These are phyloP conservation scores for Trissolcus brochymenae DNA, from an alignment of 2,888 invertebrate species.

Conservation along the genomic window DNA sequence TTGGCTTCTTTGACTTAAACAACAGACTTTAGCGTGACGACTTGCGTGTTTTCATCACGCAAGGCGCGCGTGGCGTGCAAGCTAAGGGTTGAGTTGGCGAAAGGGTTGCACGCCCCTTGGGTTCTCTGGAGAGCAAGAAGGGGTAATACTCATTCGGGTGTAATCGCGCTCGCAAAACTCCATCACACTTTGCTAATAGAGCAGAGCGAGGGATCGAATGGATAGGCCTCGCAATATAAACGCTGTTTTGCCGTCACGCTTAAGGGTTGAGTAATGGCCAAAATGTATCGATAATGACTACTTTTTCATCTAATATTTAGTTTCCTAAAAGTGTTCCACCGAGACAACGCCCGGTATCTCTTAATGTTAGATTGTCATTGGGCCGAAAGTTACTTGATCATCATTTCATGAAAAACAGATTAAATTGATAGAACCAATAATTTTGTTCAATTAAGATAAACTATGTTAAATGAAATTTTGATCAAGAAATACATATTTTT, in stretches of 20 bases:
- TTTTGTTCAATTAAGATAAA: no score
- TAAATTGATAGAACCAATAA: no score
- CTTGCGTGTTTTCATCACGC: slow-evolving; percentile 58
- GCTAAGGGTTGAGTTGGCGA: slow-evolving; percentile 60
- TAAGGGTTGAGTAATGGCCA: slow-evolving; percentile 63
- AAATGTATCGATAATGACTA: slow-evolving; percentile 64
- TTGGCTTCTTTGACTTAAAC: slow-evolving; percentile 44
- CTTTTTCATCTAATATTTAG: slow-evolving; percentile 49
- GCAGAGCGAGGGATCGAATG: slow-evolving; percentile 66
- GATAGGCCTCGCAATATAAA: slow-evolving; percentile 66
- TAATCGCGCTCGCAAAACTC: slow-evolving; percentile 77
- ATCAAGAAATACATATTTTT: no score
- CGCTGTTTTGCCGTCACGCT: slow-evolving; percentile 61
- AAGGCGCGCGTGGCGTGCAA: slow-evolving; percentile 58
- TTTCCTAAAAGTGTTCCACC: slow-evolving; percentile 15
- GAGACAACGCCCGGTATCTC: no score
- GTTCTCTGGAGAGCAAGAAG: slow-evolving; percentile 61
- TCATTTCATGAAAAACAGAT: slow-evolving; percentile 1
- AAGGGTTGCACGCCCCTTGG: slow-evolving; percentile 69
- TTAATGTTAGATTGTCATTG: background rate
- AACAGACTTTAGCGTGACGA: slow-evolving; percentile 50
- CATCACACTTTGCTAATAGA: slow-evolving; percentile 77
- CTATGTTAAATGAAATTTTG: no score
- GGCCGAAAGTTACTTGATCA: no score
- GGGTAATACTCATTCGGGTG: slow-evolving; percentile 76